Conservation (phyloP, 2,113 vertebrate species). For the Dolichotis patagonum region DNA sequence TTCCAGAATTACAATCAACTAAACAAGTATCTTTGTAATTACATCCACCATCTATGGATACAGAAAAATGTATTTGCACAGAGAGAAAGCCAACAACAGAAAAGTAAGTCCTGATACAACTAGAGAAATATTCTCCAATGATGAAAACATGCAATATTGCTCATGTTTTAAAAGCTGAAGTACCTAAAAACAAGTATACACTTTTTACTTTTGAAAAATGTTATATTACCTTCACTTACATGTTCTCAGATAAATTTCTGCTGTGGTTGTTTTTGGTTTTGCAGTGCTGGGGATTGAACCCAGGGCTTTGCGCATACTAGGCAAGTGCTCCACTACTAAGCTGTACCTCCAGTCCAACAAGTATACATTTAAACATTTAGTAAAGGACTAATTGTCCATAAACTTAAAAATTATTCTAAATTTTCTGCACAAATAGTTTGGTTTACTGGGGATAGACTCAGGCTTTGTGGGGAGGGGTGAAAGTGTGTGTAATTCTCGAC, state of each 20-base stretch:
- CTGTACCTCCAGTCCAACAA: neutral
- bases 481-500: neutral
- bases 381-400: too few species aligned
- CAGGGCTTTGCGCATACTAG: neutral
- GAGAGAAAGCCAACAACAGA: neutral
- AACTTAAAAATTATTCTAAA: constrained; percentile 36
- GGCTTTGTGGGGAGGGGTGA: neutral
- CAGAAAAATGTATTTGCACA: constrained; percentile 21
- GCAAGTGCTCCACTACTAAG: neutral
- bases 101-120: constrained; percentile 15
- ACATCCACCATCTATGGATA: neutral
- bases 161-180: constrained; percentile 9
- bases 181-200: neutral
- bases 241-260: neutral
- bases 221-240: neutral
- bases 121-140: constrained; percentile 18
- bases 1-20: constrained; percentile 30
- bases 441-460: neutral
- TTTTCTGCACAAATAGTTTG: neutral
- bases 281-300: neutral
- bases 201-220: neutral
- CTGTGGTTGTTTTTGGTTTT: neutral
- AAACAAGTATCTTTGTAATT: constrained; percentile 35
- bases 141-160: neutral
- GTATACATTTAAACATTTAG: too few species aligned